phyloP scores from a whole-genome alignment of 1,140 invertebrate species.

The Venustaconcha ellipsiformis region DNA sequence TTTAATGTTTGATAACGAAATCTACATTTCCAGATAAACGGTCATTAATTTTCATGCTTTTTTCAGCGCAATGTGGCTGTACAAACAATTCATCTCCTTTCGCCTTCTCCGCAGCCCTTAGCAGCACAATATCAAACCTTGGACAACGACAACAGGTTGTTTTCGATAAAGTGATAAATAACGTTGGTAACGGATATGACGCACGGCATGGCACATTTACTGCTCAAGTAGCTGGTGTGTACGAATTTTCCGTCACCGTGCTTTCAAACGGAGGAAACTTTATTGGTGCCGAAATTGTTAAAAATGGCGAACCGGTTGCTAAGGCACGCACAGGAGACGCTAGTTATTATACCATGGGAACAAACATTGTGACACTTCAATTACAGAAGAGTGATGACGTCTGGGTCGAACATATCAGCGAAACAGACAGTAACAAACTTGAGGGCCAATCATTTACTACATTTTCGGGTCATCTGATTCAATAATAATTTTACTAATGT shows the following conservation, averaged over 20 bases:
- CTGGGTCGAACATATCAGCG: constrained; percentile 15
- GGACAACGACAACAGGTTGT: constrained; percentile 14
- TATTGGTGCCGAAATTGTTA: constrained; percentile 13
- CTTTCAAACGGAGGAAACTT: constrained; percentile 3
- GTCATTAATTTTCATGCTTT: background rate
- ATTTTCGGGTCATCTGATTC: constrained; percentile 18
- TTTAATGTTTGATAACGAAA: no score
- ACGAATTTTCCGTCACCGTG: constrained; percentile 14
- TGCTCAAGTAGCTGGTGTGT: constrained; percentile 15
- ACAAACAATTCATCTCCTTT: background rate
- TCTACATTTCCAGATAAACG: no score
- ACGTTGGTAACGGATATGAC: constrained; percentile 17
- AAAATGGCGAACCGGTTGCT: constrained; percentile 10
- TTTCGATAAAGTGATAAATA: constrained; percentile 14
- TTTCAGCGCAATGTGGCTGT: constrained; percentile 19
- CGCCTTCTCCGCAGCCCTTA: constrained; percentile 17
- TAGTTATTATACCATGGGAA: constrained; percentile 25
- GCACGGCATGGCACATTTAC: constrained; percentile 20
- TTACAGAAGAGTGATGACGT: constrained; percentile 19
- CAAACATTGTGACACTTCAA: constrained; percentile 18
- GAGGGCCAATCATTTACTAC: constrained; percentile 14
- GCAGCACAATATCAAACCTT: constrained; percentile 11
- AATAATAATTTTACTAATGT: background rate
- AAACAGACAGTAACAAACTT: constrained; percentile 18
- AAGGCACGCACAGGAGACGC: constrained; percentile 14